These are phyloP conservation scores for Nebria salina DNA, from an alignment of 2,888 invertebrate species.

Conservation along the genomic window DNA sequence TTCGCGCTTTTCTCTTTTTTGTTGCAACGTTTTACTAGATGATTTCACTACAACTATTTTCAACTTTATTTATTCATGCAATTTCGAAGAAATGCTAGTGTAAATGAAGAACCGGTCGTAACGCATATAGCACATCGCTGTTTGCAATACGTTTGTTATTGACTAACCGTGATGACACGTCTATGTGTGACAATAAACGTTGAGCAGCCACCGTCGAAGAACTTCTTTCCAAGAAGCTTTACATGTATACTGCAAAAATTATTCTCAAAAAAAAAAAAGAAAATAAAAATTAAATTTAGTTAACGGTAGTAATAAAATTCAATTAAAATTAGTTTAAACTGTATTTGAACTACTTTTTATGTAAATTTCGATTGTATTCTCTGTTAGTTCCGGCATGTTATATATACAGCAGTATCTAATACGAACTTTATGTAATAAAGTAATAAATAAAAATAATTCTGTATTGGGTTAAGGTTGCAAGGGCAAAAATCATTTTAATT, in stretches of 20 bases:
- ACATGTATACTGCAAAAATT: too few relatives aligned
- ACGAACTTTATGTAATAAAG: too few relatives aligned
- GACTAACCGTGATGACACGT: conserved; percentile 4
- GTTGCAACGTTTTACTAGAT: background rate
- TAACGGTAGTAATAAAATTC: too few relatives aligned
- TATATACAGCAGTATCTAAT: too few relatives aligned
- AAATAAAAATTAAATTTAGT: too few relatives aligned
- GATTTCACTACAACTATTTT: conserved; percentile 18
- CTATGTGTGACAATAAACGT: background rate
- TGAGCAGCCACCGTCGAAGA: background rate
- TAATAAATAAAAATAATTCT: too few relatives aligned
- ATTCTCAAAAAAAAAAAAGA: too few relatives aligned
- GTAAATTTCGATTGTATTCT: background rate
- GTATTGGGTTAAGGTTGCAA: background rate
- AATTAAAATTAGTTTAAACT: background rate
- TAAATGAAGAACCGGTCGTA: conserved; percentile 20
- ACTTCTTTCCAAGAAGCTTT: conserved; percentile 14
- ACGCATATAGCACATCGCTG: conserved; percentile 10
- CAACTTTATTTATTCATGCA: conserved; percentile 3
- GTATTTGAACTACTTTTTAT: background rate
- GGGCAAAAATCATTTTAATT: background rate
- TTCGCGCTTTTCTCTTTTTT: conserved; percentile 12
- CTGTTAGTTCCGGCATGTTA: background rate
- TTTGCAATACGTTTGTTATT: conserved; percentile 15
- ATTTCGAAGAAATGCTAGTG: conserved; percentile 9